Percentiles rank a stretch among this genome's conserved stretches.
Evolutionary conservation across 1,140 invertebrate species (phyloP).

Genomic region (Ooceraea biroi): DNA sequence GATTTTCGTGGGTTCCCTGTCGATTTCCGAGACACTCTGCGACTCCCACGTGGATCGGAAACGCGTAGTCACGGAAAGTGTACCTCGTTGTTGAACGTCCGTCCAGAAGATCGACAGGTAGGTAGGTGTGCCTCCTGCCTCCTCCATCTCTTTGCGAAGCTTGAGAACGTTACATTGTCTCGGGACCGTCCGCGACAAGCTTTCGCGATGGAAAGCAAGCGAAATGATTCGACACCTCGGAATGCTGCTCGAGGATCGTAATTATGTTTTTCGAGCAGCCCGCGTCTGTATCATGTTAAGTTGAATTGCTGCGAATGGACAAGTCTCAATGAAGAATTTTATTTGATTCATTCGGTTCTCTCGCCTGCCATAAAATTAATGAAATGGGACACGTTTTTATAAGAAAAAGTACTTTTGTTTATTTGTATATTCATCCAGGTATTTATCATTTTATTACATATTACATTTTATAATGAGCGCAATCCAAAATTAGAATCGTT

Average conservation of each 20-base stretch:
- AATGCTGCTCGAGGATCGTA: conserved; percentile 17
- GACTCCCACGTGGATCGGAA: conserved; percentile 80
- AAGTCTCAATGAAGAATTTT: not conserved
- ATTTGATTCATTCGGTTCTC: not conserved
- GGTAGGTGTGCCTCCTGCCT: conserved; percentile 63
- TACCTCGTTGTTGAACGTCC: conserved; percentile 83
- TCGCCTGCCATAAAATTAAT: not conserved
- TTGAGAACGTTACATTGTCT: conserved; percentile 38
- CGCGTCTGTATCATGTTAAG: not conserved
- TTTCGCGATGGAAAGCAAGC: not conserved
- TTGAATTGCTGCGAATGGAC: not conserved
- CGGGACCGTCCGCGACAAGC: conserved; percentile 16
- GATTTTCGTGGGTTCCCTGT: conserved; percentile 48
- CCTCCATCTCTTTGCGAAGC: conserved; percentile 33
- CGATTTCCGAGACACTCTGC: conserved; percentile 67
- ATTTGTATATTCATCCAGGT: too few species aligned
- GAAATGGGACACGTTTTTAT: not conserved
- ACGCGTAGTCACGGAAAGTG: conserved; percentile 77
- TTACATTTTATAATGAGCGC: too few species aligned
- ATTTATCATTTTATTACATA: too few species aligned
- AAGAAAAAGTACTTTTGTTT: not conserved
- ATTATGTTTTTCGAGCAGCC: conserved; percentile 35
- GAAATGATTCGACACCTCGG: conserved; percentile 30
- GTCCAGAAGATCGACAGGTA: conserved; percentile 80
- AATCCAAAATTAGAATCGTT: too few species aligned